Percentiles rank a stretch among this genome's conserved stretches.
These are phyloP conservation scores for Takifugu ocellatus DNA, from an alignment of 2,797 vertebrate genomes.

Conservation along the genomic window DNA sequence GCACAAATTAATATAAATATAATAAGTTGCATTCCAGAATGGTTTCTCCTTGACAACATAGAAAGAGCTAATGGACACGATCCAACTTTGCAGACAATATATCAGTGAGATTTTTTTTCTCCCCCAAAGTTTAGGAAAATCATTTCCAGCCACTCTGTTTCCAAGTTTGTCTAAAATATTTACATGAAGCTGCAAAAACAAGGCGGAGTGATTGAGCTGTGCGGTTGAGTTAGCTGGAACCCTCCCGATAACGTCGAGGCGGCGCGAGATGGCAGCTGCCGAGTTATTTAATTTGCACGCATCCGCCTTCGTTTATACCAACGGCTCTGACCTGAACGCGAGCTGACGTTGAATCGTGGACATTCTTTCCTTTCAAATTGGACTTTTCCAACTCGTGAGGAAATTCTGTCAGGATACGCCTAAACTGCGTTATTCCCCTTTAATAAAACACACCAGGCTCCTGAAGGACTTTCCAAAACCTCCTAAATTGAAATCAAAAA, in stretches of 20 bases:
- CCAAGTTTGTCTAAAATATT: no score
- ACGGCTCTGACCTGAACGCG: conserved; percentile 1
- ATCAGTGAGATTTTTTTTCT: no score
- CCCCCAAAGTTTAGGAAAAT: no score
- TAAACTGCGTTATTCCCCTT: conserved; percentile 34
- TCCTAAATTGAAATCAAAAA: conserved; percentile 21
- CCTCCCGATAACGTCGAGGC: not conserved
- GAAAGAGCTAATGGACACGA: no score
- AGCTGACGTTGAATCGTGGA: conserved; percentile 6
- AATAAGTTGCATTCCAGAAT: no score
- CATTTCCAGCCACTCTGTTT: no score
- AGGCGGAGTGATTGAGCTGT: no score
- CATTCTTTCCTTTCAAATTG: conserved; percentile 9
- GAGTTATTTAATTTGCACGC: not conserved
- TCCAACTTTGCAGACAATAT: no score
- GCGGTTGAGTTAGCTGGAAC: no score
- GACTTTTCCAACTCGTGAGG: conserved; percentile 14
- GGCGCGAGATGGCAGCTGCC: not conserved
- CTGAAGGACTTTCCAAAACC: conserved; percentile 31
- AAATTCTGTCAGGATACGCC: conserved; percentile 32
- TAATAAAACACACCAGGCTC: conserved; percentile 51
- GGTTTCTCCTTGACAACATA: no score
- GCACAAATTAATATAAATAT: no score
- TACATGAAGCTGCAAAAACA: no score
- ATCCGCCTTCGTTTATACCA: not conserved